These are phyloP conservation scores for Mesoligia furuncula DNA, from an alignment of 2,888 invertebrate species.

Conservation along the genomic window DNA sequence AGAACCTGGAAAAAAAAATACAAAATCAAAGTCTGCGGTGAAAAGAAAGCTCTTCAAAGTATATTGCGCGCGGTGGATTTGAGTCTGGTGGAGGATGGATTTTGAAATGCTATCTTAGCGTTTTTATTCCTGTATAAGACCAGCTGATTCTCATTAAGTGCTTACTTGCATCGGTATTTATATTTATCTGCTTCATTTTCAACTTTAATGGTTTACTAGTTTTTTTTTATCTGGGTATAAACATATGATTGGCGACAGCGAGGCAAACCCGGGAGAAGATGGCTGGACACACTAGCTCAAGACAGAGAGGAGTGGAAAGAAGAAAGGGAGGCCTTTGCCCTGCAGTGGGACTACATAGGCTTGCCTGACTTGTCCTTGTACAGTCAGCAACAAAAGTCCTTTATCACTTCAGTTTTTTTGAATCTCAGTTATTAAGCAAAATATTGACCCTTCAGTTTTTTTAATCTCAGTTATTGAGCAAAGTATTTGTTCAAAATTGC, in stretches of 20 bases:
- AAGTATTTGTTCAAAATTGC: too few species aligned
- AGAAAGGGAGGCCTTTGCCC: too few species aligned
- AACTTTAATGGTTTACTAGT: not conserved
- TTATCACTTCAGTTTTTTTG: too few species aligned
- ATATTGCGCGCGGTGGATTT: constrained; percentile 65
- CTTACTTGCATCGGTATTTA: not conserved
- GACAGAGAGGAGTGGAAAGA: too few species aligned
- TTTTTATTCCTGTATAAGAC: constrained; percentile 23
- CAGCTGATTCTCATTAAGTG: not conserved
- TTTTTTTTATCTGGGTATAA: not conserved
- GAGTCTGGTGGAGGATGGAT: constrained; percentile 51
- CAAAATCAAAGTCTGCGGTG: constrained; percentile 75
- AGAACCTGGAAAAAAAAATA: constrained; percentile 79
- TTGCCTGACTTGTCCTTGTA: not conserved
- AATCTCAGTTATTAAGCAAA: too few species aligned
- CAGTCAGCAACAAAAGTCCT: too few species aligned
- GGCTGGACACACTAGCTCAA: too few species aligned
- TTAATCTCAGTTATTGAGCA: too few species aligned
- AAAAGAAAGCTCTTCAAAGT: constrained; percentile 72
- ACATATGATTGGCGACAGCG: too few species aligned
- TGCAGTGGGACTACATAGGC: too few species aligned
- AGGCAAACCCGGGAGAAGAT: too few species aligned
- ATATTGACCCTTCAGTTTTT: too few species aligned
- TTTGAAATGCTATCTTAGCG: constrained; percentile 47
- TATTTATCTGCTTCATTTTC: not conserved